Base-by-base conservation (phyloP, 2,888 invertebrate species). In the Danaus chrysippus region DNA sequence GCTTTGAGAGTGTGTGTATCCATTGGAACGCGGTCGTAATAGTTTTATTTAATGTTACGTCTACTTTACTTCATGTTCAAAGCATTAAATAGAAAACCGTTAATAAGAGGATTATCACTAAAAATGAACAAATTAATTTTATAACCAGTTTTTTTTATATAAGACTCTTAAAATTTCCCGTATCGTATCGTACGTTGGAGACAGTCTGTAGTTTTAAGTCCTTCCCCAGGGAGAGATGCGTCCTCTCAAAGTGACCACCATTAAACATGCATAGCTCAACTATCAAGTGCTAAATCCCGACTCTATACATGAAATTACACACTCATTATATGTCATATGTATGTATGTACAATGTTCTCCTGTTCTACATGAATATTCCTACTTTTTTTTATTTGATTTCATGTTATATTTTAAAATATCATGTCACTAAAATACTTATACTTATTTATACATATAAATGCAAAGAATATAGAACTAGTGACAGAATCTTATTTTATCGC, bases 171-270 rank as follows among this genome's bases (percentile, higher is more conserved):
- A 43, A 8, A 19, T 10, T 3, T 19, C 43, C 41, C 44, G 55
- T 46, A 6, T 42, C 17, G 58, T 58, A 23, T 6, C 12, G 10
- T 10, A 49, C 73, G 79, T 67, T 81, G 89, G 80, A 81, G 71
- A 81, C 82, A 55, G 23, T 56, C 62, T 53, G 49, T 62, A 78
- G 75, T 79, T 80, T 81, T 79, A 83, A 82, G 80, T 80, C 76
- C 73, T 67, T 77, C 86, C 80, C 73, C 69, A 54, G 86, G 83
- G 86, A 81, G 72, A 69, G 42, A 76, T 77, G 76, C 79, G 82
- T 77, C 76, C 76, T 79, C 81, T 76, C 87, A 90, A 88, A 88
- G 89, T 88, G 88, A 88, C 89, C 88, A 79, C 86, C 76, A 81
- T 87, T 87, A 87, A 86, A 81, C 84, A 82, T 87, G 83, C 81